Evolutionary conservation across 2,113 vertebrate species (phyloP).

Genomic region (Ardeotis arabs): DNA sequence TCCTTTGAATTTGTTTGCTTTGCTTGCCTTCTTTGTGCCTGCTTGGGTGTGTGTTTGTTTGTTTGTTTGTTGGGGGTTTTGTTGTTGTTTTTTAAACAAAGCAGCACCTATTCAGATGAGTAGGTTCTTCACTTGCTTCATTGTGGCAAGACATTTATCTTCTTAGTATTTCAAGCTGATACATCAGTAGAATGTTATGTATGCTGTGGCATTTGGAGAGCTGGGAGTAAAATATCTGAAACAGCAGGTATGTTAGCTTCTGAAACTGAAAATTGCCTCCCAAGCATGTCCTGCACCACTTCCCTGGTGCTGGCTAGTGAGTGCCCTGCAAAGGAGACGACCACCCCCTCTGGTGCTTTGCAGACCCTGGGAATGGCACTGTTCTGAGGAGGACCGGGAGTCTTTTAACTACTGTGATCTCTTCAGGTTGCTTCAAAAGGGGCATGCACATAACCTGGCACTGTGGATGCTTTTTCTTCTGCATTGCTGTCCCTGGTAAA

Average conservation of each 20-base stretch:
- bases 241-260: not conserved
- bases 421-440: not conserved
- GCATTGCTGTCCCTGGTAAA: not conserved
- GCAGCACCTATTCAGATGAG: not conserved
- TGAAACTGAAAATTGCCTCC: not conserved
- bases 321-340: not conserved
- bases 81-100: not conserved
- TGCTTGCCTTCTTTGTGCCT: not conserved
- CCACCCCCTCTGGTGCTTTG: not conserved
- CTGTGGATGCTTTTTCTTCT: not conserved
- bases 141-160: not conserved
- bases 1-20: not conserved
- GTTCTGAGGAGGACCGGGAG: no score
- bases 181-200: not conserved
- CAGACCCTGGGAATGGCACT: rapidly evolving
- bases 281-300: rapidly evolving
- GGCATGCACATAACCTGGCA: rapidly evolving
- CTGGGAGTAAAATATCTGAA: not conserved
- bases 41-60: no score
- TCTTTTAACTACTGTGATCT: not conserved
- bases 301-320: not conserved
- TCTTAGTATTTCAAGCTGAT: not conserved
- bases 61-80: no score
- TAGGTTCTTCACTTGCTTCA: not conserved
- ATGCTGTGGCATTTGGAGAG: not conserved